phyloP scores from a whole-genome alignment of 1,140 invertebrate genomes.

The Coptotermes formosanus region DNA sequence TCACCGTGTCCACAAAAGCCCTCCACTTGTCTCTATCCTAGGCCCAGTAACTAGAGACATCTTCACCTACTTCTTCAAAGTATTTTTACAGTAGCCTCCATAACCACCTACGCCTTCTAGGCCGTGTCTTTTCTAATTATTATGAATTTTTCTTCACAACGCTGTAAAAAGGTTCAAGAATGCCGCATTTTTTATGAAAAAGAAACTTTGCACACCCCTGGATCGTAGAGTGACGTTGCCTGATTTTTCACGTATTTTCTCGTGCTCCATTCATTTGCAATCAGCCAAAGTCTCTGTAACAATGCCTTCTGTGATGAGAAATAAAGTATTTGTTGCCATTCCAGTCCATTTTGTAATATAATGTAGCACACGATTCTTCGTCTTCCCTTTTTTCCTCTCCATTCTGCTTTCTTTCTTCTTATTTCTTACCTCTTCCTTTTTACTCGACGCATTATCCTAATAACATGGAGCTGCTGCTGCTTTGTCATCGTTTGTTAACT shows the following conservation, averaged over 20 bases:
- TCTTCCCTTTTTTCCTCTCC: neutral
- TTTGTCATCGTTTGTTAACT: conserved; percentile 15
- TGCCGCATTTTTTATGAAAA: neutral
- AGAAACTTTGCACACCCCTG: neutral
- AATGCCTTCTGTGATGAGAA: conserved; percentile 3
- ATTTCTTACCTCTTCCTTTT: neutral
- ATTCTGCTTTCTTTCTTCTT: neutral
- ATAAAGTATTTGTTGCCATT: conserved; percentile 19
- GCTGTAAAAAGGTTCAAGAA: neutral
- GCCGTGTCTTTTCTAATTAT: too few species aligned
- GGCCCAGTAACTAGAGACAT: too few species aligned
- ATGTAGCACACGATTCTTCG: neutral
- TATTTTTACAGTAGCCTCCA: too few species aligned
- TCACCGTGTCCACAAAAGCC: too few species aligned
- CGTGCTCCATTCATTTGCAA: neutral
- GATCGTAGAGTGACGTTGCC: neutral
- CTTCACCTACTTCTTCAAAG: too few species aligned
- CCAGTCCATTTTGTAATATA: conserved; percentile 4
- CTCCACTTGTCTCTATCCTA: too few species aligned
- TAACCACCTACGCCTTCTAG: too few species aligned
- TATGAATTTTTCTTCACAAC: too few species aligned
- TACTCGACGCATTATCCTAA: neutral
- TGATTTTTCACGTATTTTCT: conserved; percentile 6
- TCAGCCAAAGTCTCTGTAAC: neutral
- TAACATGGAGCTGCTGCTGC: conserved; percentile 13